Conservation (phyloP, 2,888 invertebrate genomes). For the Crioceris asparagi region DNA sequence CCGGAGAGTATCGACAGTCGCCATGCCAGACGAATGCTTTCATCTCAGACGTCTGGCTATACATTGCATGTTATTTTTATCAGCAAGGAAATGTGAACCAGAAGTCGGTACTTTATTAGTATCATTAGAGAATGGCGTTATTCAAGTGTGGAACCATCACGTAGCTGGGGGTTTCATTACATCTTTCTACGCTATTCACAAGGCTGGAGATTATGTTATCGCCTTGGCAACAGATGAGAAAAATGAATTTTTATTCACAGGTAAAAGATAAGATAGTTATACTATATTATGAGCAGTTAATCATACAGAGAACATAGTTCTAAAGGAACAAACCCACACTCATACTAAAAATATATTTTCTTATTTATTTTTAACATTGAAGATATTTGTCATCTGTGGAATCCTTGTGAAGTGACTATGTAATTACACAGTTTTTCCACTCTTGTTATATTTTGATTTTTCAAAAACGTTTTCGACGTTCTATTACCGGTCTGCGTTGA, state of each 20-base stretch:
- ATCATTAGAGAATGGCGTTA: constrained; percentile 61
- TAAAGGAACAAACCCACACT: too few species aligned
- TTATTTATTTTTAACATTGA: too few species aligned
- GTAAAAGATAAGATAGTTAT: constrained; percentile 33
- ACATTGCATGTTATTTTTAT: constrained; percentile 57
- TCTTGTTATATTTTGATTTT: neutral
- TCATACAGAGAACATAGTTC: too few species aligned
- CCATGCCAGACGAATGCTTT: constrained; percentile 36
- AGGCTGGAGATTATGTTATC: constrained; percentile 53
- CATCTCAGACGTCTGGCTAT: constrained; percentile 47
- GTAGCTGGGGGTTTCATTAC: constrained; percentile 59
- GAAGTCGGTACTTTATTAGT: constrained; percentile 55
- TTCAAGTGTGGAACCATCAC: constrained; percentile 77
- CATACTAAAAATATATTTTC: too few species aligned
- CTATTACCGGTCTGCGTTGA: too few species aligned
- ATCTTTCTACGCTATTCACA: constrained; percentile 60
- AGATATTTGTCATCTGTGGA: too few species aligned
- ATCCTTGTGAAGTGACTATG: too few species aligned
- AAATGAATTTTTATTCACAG: constrained; percentile 63
- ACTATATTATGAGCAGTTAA: too few species aligned
- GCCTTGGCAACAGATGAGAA: constrained; percentile 59
- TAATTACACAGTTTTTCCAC: neutral
- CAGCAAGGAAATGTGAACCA: constrained; percentile 43
- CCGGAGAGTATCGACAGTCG: constrained; percentile 37
- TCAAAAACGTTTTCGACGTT: too few species aligned